These are phyloP conservation scores for Pterocles gutturalis DNA, from an alignment of 2,113 vertebrate species.

Conservation along the genomic window DNA sequence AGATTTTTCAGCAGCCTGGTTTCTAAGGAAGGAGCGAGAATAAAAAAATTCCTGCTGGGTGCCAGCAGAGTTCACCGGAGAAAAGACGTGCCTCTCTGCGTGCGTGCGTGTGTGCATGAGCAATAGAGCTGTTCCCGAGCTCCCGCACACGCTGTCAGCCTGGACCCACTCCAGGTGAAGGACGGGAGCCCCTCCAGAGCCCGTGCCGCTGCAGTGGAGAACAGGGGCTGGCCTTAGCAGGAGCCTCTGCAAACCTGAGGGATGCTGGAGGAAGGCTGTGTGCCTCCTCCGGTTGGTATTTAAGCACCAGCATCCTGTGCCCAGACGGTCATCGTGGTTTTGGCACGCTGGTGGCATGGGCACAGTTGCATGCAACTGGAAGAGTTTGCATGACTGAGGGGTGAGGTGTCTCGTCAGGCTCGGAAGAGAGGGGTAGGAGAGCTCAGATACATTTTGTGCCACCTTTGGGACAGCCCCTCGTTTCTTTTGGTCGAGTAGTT, in stretches of 20 bases:
- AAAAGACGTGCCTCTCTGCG: constrained; percentile 37
- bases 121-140: neutral
- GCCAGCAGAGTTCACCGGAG: constrained; percentile 59
- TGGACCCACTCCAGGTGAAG: neutral
- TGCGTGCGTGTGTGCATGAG: neutral
- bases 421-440: neutral
- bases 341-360: neutral
- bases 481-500: neutral
- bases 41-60: constrained; percentile 55
- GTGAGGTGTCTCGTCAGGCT: neutral
- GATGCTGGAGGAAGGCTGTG: neutral
- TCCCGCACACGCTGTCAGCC: neutral
- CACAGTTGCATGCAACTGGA: neutral
- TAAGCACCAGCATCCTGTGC: neutral
- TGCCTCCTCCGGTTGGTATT: neutral
- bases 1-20: constrained; percentile 44
- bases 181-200: neutral
- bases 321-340: neutral
- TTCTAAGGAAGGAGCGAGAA: constrained; percentile 53
- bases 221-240: neutral
- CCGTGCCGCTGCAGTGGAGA: neutral
- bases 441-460: neutral
- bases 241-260: neutral
- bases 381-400: neutral
- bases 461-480: neutral